These are phyloP conservation scores for Chlorodrepanis virens DNA, from an alignment of 2,113 vertebrate species.

Conservation along the genomic window DNA sequence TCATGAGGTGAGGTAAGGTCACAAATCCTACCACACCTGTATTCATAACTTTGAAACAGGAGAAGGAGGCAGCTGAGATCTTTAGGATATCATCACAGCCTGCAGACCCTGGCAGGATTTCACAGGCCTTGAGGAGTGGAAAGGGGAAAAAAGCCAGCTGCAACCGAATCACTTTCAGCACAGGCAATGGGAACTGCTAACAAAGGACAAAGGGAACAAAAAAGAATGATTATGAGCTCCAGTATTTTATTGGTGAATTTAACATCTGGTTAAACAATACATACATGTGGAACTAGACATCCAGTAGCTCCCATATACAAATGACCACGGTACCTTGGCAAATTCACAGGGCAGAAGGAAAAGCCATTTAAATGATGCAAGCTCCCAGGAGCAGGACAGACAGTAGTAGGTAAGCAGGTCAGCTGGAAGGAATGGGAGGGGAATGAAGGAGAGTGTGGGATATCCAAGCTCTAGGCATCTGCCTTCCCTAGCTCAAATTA, in stretches of 20 bases:
- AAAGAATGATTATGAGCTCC: neutral
- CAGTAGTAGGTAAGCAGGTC: neutral
- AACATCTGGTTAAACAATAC: neutral
- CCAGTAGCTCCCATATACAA: neutral
- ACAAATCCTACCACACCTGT: neutral
- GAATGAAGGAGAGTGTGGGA: neutral
- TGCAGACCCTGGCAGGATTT: neutral
- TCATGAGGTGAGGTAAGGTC: neutral
- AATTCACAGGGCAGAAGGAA: neutral
- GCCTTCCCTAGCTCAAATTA: neutral
- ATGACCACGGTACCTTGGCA: neutral
- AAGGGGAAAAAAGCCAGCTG: fast-evolving
- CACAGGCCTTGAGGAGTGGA: neutral
- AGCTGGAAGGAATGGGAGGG: neutral
- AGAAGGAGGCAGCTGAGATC: neutral
- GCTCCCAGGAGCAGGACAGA: neutral
- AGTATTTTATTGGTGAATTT: constrained; percentile 11
- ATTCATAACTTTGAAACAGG: neutral
- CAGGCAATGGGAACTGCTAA: neutral
- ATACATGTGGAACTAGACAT: neutral
- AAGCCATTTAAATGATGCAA: neutral
- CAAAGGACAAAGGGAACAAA: neutral
- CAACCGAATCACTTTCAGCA: neutral
- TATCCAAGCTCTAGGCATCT: neutral
- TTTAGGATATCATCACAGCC: neutral